A percentile compares a stretch with the other conserved stretches of the same genome.
These are phyloP conservation scores for Herpailurus yagouaroundi DNA, from an alignment of 2,113 vertebrate species.

Conservation along the genomic window DNA sequence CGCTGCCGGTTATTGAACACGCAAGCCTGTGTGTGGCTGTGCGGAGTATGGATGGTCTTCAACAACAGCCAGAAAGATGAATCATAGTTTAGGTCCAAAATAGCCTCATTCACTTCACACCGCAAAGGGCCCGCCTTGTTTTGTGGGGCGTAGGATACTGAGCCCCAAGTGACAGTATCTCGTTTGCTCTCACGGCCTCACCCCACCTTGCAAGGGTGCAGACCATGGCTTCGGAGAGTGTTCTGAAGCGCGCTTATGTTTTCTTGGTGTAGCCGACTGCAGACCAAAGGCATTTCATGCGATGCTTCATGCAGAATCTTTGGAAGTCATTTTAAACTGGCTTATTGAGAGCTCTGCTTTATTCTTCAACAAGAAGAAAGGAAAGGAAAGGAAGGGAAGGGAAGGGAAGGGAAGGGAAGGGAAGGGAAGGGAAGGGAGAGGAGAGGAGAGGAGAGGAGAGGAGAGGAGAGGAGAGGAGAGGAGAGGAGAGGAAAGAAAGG, in stretches of 20 bases:
- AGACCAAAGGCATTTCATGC: not conserved
- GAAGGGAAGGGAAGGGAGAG: accelerated
- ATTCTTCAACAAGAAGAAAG: not conserved
- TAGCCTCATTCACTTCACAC: not conserved
- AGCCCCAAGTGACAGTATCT: not conserved
- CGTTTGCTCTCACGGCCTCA: not conserved
- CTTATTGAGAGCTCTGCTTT: not conserved
- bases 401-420: accelerated
- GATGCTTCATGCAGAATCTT: not conserved
- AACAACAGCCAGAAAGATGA: not conserved
- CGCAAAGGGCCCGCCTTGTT: not conserved
- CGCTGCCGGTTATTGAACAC: not conserved
- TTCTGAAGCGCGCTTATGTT: not conserved
- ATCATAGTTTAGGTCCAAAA: not conserved
- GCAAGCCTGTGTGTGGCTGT: accelerated
- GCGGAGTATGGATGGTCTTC: not conserved
- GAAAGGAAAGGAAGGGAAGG: no score
- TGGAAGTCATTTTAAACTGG: not conserved
- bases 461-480: no score
- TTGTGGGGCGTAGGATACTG: accelerated
- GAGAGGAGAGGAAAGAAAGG: accelerated
- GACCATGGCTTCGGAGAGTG: not conserved
- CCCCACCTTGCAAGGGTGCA: accelerated
- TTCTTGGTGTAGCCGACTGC: accelerated
- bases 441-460: not conserved